Percentiles rank a stretch among this genome's conserved stretches.
phyloP scores from a whole-genome alignment of 2,797 vertebrate species.

The Tragelaphus eurycerus region DNA sequence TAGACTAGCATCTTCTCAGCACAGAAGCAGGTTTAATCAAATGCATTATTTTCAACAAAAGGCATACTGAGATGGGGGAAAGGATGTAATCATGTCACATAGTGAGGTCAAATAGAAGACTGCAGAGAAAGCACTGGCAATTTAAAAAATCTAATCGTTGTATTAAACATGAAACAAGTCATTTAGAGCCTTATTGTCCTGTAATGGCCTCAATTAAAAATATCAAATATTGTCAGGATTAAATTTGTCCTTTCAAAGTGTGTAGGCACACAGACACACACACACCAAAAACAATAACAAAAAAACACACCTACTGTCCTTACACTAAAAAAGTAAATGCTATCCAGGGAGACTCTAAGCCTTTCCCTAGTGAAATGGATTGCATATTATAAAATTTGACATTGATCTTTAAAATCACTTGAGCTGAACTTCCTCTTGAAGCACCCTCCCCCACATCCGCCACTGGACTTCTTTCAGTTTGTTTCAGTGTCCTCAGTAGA shows the following conservation, averaged over 20 bases:
- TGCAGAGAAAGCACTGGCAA: background rate
- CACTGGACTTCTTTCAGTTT: slow-evolving; percentile 71
- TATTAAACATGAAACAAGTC: slow-evolving; percentile 25
- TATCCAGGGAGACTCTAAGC: slow-evolving; percentile 72
- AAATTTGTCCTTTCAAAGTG: background rate
- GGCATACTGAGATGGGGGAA: background rate
- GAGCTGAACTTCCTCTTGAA: slow-evolving; percentile 80
- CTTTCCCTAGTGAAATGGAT: slow-evolving; percentile 73
- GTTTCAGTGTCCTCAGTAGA: slow-evolving; percentile 63
- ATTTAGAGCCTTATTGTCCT: background rate
- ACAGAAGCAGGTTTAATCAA: slow-evolving; percentile 11
- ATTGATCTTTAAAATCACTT: slow-evolving; percentile 84
- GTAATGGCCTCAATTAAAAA: slow-evolving; percentile 43
- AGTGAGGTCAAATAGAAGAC: background rate
- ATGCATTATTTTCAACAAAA: slow-evolving; percentile 32
- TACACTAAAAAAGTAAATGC: slow-evolving; percentile 69
- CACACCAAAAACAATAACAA: background rate
- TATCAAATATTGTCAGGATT: slow-evolving; percentile 43
- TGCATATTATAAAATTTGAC: slow-evolving; percentile 82
- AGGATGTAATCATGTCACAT: background rate
- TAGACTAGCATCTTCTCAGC: slow-evolving; percentile 6
- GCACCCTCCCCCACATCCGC: background rate
- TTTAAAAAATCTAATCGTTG: slow-evolving; percentile 29
- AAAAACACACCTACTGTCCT: background rate
- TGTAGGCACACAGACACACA: background rate